phyloP scores from a whole-genome alignment of 2,797 vertebrate genomes.

The Cyclura pinguis region DNA sequence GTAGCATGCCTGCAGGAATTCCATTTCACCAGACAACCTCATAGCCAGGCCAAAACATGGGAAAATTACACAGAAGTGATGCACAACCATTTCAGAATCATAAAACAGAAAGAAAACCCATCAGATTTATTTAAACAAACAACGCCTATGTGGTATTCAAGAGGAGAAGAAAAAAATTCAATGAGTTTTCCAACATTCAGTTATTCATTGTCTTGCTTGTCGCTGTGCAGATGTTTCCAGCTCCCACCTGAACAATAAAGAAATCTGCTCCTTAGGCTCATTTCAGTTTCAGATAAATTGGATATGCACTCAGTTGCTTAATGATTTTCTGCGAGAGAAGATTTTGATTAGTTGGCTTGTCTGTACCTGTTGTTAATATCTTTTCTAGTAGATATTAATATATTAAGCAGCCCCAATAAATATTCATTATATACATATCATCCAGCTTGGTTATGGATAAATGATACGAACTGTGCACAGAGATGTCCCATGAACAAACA shows the following conservation, averaged over 20 bases:
- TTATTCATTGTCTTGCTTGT: background rate
- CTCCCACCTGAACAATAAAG: background rate
- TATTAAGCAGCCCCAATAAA: background rate
- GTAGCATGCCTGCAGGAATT: background rate
- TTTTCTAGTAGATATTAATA: background rate
- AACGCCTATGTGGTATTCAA: background rate
- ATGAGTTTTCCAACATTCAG: no score
- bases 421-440: background rate
- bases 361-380: background rate
- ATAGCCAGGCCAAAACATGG: background rate
- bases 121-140: background rate
- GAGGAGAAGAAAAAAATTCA: background rate
- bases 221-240: background rate
- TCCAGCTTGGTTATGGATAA: background rate
- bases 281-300: background rate
- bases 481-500: background rate
- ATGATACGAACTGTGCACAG: background rate
- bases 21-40: background rate
- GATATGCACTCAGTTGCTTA: background rate
- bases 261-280: background rate
- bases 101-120: background rate
- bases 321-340: background rate
- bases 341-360: background rate
- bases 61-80: background rate
- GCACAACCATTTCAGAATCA: background rate